These are phyloP conservation scores for Drosophila flavopinicola DNA, from an alignment of 2,888 invertebrate species.

Conservation along the genomic window DNA sequence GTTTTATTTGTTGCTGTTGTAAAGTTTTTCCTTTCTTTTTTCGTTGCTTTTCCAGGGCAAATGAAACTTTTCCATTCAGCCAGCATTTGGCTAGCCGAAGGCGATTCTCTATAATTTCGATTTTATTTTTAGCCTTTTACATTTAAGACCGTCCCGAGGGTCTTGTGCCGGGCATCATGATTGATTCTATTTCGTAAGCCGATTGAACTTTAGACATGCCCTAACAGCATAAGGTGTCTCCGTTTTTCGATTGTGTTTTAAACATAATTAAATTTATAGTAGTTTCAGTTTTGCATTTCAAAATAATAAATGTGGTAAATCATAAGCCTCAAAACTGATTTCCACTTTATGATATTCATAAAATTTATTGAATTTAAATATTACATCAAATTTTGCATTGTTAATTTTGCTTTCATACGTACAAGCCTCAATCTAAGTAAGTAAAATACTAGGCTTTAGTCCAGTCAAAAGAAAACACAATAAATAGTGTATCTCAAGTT, in stretches of 20 bases:
- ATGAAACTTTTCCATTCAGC: conserved; percentile 45
- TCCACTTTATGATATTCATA: too few relatives aligned
- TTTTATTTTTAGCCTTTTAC: conserved; percentile 61
- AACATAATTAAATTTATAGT: too few relatives aligned
- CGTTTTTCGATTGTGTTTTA: too few relatives aligned
- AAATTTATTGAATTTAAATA: too few relatives aligned
- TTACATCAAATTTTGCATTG: too few relatives aligned
- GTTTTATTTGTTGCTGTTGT: conserved; percentile 1
- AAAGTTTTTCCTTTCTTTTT: neutral
- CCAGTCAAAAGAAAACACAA: neutral
- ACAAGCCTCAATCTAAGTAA: too few relatives aligned
- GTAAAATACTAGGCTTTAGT: too few relatives aligned
- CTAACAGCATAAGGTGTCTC: neutral
- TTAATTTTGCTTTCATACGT: too few relatives aligned
- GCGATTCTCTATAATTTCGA: conserved; percentile 48
- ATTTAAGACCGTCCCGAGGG: conserved; percentile 49
- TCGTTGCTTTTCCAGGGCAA: conserved; percentile 30
- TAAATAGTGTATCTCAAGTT: conserved; percentile 13
- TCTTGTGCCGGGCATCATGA: conserved; percentile 32
- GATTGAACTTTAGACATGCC: conserved; percentile 56
- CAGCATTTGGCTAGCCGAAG: conserved; percentile 11
- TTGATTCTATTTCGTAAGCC: conserved; percentile 54
- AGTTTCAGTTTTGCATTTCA: too few relatives aligned
- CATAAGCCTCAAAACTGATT: too few relatives aligned
- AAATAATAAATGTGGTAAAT: too few relatives aligned